These are phyloP conservation scores for Nasua narica DNA, from an alignment of 2,797 vertebrate species.

Conservation along the genomic window DNA sequence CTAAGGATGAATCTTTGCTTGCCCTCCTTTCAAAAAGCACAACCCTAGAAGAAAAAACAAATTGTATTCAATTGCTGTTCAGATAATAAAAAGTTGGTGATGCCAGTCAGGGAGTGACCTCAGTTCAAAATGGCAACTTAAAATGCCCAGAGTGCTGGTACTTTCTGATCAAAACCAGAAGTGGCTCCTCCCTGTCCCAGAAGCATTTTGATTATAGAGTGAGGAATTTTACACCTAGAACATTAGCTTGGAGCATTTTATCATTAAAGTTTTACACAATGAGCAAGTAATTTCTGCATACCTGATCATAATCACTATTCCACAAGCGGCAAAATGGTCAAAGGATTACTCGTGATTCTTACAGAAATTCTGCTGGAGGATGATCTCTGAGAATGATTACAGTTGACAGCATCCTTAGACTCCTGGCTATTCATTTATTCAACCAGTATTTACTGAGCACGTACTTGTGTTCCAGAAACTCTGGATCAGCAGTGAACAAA, in stretches of 20 bases:
- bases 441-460: background rate
- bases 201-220: background rate
- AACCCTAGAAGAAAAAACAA: background rate
- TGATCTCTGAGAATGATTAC: background rate
- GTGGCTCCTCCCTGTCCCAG: background rate
- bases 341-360: background rate
- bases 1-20: background rate
- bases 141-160: background rate
- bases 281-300: background rate
- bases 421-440: background rate
- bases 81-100: background rate
- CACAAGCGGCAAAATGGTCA: background rate
- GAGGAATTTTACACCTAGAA: background rate
- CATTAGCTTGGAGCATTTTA: background rate
- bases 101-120: background rate
- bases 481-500: background rate
- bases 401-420: background rate
- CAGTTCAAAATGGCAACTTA: background rate
- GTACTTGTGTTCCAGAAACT: background rate
- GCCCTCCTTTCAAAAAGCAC: background rate
- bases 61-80: background rate
- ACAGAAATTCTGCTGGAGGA: background rate
- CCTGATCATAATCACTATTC: slow-evolving; percentile 1
- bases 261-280: background rate
- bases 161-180: background rate